Evolutionary conservation across 1,140 invertebrate genomes (phyloP).

Genomic region (Tigriopus japonicus): DNA sequence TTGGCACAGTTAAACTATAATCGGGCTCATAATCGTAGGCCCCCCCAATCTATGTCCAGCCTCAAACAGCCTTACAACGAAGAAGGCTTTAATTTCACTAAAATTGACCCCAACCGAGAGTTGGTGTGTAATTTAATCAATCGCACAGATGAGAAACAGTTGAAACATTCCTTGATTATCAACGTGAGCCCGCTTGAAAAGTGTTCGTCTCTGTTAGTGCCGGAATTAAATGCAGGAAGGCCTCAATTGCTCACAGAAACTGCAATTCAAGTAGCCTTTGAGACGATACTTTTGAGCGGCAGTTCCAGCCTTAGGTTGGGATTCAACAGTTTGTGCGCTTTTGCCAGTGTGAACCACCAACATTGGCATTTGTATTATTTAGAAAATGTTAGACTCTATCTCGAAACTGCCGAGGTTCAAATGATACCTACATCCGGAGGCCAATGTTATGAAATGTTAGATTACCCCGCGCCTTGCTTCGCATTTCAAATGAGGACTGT

Average conservation of each 20-base stretch:
- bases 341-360: constrained; percentile 29
- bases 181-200: constrained; percentile 28
- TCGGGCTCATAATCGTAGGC: constrained; percentile 22
- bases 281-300: constrained; percentile 13
- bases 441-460: neutral
- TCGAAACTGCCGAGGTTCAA: neutral
- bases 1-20: constrained; percentile 22
- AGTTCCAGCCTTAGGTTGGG: constrained; percentile 22
- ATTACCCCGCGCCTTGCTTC: constrained; percentile 17
- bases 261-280: constrained; percentile 16
- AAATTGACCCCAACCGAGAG: constrained; percentile 23
- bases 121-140: constrained; percentile 19
- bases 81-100: constrained; percentile 25
- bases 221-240: constrained; percentile 21
- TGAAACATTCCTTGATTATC: constrained; percentile 21
- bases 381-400: constrained; percentile 20
- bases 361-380: constrained; percentile 28
- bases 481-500: constrained; percentile 16
- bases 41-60: constrained; percentile 22
- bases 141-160: neutral
- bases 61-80: constrained; percentile 23
- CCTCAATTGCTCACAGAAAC: constrained; percentile 17
- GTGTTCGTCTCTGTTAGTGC: constrained; percentile 25
- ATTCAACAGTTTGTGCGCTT: constrained; percentile 29
- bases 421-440: too few relatives aligned